phyloP scores from a whole-genome alignment of 2,797 vertebrate species.

The Mormyrops attenuatus region DNA sequence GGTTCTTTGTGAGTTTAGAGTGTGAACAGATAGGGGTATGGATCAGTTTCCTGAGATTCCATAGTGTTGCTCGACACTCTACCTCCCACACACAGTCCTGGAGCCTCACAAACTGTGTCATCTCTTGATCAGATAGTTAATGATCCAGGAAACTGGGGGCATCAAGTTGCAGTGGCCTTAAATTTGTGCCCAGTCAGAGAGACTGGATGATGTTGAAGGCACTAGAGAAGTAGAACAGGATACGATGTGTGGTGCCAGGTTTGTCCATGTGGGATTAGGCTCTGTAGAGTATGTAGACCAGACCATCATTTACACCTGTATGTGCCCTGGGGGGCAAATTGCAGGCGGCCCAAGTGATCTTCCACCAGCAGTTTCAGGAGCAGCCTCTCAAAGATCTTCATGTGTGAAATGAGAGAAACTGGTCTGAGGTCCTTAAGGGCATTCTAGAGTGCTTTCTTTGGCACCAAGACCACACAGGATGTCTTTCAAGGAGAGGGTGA shows the following conservation, averaged over 20 bases:
- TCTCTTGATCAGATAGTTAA: neutral
- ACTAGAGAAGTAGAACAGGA: neutral
- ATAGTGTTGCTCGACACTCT: neutral
- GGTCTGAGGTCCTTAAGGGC: neutral
- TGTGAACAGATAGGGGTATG: neutral
- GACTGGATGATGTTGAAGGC: neutral
- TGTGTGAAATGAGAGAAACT: neutral
- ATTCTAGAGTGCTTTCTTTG: neutral
- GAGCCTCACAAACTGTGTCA: too few species aligned
- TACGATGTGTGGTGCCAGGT: neutral
- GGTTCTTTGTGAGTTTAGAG: neutral
- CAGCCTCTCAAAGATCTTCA: neutral
- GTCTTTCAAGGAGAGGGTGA: neutral
- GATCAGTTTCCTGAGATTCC: neutral
- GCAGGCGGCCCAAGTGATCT: neutral
- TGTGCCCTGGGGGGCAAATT: neutral
- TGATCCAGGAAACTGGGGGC: neutral
- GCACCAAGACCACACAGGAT: neutral
- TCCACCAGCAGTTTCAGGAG: neutral
- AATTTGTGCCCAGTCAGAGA: neutral
- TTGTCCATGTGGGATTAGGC: neutral
- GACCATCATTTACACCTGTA: neutral
- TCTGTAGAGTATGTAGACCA: neutral
- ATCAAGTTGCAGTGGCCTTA: neutral
- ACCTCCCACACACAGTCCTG: neutral